Evolutionary conservation across 1,140 invertebrate species (phyloP).

Genomic region (Drosophila ananassae): DNA sequence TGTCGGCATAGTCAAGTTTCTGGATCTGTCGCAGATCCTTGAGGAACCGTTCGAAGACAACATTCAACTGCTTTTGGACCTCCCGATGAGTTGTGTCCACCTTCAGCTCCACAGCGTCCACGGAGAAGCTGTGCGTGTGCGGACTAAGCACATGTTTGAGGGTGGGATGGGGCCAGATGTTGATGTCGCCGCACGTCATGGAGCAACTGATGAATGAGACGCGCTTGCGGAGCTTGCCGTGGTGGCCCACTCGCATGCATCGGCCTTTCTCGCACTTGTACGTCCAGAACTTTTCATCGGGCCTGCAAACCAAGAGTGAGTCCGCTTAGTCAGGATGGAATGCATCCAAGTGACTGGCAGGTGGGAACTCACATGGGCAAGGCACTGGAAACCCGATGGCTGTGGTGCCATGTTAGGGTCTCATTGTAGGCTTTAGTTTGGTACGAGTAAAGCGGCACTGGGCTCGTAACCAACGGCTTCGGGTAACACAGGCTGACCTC

Average conservation of each 20-base stretch:
- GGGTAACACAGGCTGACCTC: background rate
- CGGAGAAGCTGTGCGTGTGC: slow-evolving; percentile 71
- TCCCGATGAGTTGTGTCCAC: slow-evolving; percentile 70
- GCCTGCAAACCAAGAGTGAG: slow-evolving; percentile 56
- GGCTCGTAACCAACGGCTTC: background rate
- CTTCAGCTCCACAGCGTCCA: slow-evolving; percentile 66
- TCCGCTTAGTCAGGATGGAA: background rate
- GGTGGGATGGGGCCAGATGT: slow-evolving; percentile 83
- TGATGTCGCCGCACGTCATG: slow-evolving; percentile 82
- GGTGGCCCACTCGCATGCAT: slow-evolving; percentile 69
- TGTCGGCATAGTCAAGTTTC: slow-evolving; percentile 44
- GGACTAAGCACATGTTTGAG: slow-evolving; percentile 68
- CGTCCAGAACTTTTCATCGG: slow-evolving; percentile 80
- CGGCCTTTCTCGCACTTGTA: slow-evolving; percentile 80
- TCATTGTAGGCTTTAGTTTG: slow-evolving; percentile 71
- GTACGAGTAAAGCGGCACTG: slow-evolving; percentile 68
- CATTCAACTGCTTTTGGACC: slow-evolving; percentile 63
- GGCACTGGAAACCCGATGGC: slow-evolving; percentile 39
- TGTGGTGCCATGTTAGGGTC: slow-evolving; percentile 53
- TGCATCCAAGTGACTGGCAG: background rate
- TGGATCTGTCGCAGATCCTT: slow-evolving; percentile 75
- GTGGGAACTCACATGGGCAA: slow-evolving; percentile 60
- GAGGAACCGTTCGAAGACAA: slow-evolving; percentile 74
- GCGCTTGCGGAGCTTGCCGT: slow-evolving; percentile 61
- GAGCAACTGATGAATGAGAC: slow-evolving; percentile 82